Conservation (phyloP, 1,140 invertebrate genomes). For the Atta texana region DNA sequence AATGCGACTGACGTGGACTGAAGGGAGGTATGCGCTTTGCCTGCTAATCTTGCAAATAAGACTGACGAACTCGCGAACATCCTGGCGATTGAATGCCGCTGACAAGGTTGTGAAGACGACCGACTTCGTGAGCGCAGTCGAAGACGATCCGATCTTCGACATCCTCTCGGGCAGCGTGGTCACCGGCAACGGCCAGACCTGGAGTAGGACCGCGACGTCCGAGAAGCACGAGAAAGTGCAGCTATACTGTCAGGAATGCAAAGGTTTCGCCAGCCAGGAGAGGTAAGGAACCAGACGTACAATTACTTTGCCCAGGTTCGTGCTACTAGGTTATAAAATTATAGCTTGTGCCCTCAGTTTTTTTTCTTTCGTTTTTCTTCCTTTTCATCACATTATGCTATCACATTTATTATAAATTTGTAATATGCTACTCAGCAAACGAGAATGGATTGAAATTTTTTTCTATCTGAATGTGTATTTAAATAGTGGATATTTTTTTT, state of each 20-base stretch:
- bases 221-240: slow-evolving; percentile 80
- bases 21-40: slow-evolving; percentile 74
- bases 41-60: slow-evolving; percentile 82
- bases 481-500: too few species aligned
- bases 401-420: neutral
- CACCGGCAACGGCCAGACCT: slow-evolving; percentile 79
- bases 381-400: neutral
- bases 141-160: slow-evolving; percentile 82
- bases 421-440: slow-evolving; percentile 21
- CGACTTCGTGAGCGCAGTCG: slow-evolving; percentile 75
- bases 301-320: neutral
- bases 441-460: too few species aligned
- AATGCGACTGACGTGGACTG: slow-evolving; percentile 46
- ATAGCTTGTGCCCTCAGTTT: neutral
- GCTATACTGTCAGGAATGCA: slow-evolving; percentile 82
- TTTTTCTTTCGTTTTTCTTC: neutral
- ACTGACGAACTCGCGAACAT: slow-evolving; percentile 83
- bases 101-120: slow-evolving; percentile 83
- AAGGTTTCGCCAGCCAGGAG: slow-evolving; percentile 79
- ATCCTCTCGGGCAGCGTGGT: slow-evolving; percentile 80
- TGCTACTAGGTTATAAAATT: slow-evolving; percentile 27
- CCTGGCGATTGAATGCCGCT: slow-evolving; percentile 82
- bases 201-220: slow-evolving; percentile 81
- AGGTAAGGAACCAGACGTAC: slow-evolving; percentile 73
- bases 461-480: too few species aligned